Evolutionary conservation across 2,888 invertebrate genomes (phyloP).

Genomic region (Iphiclides podalirius): DNA sequence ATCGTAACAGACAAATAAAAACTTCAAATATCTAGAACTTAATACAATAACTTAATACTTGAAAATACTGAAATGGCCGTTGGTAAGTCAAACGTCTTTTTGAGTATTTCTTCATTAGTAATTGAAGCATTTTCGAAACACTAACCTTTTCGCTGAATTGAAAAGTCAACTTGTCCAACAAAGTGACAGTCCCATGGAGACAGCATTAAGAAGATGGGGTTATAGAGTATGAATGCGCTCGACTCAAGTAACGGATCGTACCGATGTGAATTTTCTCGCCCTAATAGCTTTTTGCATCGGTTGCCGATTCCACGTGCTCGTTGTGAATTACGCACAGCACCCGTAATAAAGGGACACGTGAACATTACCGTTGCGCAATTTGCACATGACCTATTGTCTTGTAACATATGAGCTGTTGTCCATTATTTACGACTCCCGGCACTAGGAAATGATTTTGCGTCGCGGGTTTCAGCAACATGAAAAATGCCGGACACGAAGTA

Average conservation of each 20-base stretch:
- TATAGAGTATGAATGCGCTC: slow-evolving; percentile 53
- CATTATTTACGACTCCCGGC: neutral
- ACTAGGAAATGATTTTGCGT: no score
- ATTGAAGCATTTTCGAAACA: no score
- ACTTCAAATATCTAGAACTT: no score
- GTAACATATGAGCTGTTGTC: neutral
- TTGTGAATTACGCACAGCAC: slow-evolving; percentile 43
- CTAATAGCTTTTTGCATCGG: slow-evolving; percentile 66
- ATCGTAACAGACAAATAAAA: no score
- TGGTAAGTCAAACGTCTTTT: no score
- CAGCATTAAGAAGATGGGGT: slow-evolving; percentile 39
- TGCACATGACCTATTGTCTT: neutral
- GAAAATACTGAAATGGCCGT: no score
- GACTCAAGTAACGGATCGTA: slow-evolving; percentile 69
- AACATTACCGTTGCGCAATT: neutral
- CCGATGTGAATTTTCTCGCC: slow-evolving; percentile 78
- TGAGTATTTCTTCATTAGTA: no score
- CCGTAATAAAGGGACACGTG: neutral
- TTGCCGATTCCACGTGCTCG: slow-evolving; percentile 62
- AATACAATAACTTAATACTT: no score
- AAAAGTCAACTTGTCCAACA: no score
- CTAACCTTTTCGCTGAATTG: no score
- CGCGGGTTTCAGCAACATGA: no score
- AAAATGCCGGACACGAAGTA: no score
- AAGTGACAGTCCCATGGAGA: neutral